These are phyloP conservation scores for Pheosia gnoma DNA, from an alignment of 2,888 invertebrate species.

Conservation along the genomic window DNA sequence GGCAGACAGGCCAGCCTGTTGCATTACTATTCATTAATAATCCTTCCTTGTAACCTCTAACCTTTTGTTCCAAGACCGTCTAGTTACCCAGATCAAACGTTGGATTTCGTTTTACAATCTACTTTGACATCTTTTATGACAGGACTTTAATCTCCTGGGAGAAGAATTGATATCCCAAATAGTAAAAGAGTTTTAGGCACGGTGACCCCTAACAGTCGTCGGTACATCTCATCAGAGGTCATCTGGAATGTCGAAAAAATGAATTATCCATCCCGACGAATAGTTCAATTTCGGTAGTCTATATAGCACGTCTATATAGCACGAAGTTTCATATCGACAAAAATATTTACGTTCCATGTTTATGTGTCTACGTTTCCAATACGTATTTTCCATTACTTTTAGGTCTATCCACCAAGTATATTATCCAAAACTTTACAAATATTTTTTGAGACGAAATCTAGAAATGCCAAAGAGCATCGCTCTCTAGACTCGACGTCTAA, in stretches of 20 bases:
- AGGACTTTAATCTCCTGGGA: neutral
- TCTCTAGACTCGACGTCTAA: neutral
- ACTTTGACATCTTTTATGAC: neutral
- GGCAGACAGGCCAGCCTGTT: constrained; percentile 9
- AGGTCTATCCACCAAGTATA: neutral
- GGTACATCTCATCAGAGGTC: neutral
- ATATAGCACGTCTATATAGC: neutral
- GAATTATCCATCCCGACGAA: neutral
- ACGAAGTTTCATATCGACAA: neutral
- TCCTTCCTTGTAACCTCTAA: constrained; percentile 16
- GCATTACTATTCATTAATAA: constrained; percentile 30
- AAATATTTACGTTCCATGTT: neutral
- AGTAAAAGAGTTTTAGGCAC: neutral
- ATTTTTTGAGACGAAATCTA: neutral
- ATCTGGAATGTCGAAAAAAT: too few relatives aligned
- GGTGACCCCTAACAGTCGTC: neutral
- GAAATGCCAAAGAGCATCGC: neutral
- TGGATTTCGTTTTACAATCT: neutral
- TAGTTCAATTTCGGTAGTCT: neutral
- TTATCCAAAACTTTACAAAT: neutral
- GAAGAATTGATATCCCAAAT: too few relatives aligned
- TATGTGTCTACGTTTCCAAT: neutral
- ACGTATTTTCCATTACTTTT: neutral
- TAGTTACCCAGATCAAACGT: neutral
- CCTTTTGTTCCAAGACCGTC: neutral